Evolutionary conservation across 2,113 vertebrate genomes (phyloP), one percentile per base, ranked within the genome.

Genomic region (Dinomys branickii): DNA sequence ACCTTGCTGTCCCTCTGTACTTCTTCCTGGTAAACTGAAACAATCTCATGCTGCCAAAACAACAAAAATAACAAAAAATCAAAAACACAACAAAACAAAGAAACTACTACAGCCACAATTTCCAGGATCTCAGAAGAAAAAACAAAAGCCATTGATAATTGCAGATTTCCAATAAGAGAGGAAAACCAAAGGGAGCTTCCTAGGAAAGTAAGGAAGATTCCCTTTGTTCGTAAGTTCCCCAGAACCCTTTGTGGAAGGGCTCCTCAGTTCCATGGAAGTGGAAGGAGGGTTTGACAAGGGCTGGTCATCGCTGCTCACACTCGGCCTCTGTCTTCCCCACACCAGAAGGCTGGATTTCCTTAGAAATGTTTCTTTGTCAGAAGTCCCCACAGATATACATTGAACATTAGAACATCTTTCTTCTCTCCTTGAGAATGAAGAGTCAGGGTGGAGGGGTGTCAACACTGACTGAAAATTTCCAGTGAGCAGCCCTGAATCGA

Each of bases 101-200:
- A 28, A 75, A 28, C 50, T 28, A 33, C 75, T 30, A 50, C 75
- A 50, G 75, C 58, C 85, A 94, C 75, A 95, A 94, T 96, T 90
- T 97, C 75, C 94, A 98, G 93, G 14, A 93, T 91, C 67, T 96
- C 82, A 97, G 95, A 94, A 96, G 90, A 87, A 89, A 83, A 94
- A 67, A 89, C 63, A 93, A 80, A 95, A 95, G 92, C 88, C 91
- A 91, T 95, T 96, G 90, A 82, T 83, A 73, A 67, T 97, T 95
- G 94, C 85, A 97, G 87, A 85, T 96, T 97, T 97, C 97, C 98
- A 98, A 91, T 84, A 96, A 97, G 85, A 84, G n/a, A 13, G 28
- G 13, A 80, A 81, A 75, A 85, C n/a, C n/a, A 90, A 80, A 93
- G 61, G 88, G 77, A 96, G 20, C 26, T 78, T 50, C 9, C 82